Conservation (phyloP, 1,140 invertebrate species). For the Drosophila punjabiensis region DNA sequence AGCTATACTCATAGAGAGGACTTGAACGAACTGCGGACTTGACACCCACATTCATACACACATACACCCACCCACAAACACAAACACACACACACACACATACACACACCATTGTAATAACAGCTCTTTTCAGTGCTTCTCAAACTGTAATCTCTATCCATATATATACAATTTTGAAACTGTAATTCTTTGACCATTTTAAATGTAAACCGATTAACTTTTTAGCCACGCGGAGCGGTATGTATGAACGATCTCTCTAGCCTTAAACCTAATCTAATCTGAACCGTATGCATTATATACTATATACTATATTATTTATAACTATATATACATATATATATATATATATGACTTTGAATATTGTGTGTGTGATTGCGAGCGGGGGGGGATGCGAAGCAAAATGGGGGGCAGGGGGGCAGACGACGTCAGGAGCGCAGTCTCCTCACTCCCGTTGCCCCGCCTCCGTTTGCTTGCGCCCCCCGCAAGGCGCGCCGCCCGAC, state of each 20-base stretch:
- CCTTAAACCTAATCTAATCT: constrained; percentile 57
- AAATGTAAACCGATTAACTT: constrained; percentile 77
- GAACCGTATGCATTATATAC: constrained; percentile 42
- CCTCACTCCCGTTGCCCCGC: not conserved
- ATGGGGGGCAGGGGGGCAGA: not conserved
- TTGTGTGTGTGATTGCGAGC: constrained; percentile 25
- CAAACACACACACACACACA: constrained; percentile 5
- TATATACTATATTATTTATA: constrained; percentile 21
- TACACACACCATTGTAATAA: constrained; percentile 72
- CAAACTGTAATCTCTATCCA: constrained; percentile 68
- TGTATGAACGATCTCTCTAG: constrained; percentile 74
- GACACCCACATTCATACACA: constrained; percentile 2
- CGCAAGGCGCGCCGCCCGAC: constrained; percentile 1
- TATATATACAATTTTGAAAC: constrained; percentile 60
- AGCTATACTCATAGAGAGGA: constrained; percentile 6
- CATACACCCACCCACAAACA: not conserved
- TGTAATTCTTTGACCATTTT: constrained; percentile 62
- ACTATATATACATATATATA: constrained; percentile 48
- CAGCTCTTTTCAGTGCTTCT: constrained; percentile 83
- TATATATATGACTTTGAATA: constrained; percentile 22
- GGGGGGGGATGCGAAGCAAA: constrained; percentile 35
- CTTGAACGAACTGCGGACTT: not conserved
- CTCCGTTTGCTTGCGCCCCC: constrained; percentile 27
- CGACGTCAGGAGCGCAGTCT: not conserved
- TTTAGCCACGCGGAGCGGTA: constrained; percentile 82